Conservation (phyloP, 2,113 vertebrate species). For the Triplophysa dalaica region DNA sequence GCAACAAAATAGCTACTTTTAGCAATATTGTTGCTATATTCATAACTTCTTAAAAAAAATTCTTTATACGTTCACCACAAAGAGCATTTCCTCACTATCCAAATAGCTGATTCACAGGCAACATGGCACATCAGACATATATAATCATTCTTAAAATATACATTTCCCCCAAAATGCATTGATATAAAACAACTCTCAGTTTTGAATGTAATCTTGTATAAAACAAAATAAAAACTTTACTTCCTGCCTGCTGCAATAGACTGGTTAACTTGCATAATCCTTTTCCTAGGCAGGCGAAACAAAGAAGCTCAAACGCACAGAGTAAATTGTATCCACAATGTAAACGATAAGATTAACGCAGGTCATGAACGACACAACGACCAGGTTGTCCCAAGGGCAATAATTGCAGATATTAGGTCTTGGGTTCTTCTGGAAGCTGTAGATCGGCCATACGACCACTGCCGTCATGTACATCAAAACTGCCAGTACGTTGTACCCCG, state of each 20-base stretch:
- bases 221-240: neutral
- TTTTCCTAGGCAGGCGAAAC: slow-evolving; percentile 50
- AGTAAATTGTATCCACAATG: slow-evolving; percentile 80
- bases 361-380: slow-evolving; percentile 79
- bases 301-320: slow-evolving; percentile 77
- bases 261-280: neutral
- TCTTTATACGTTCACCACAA: no score
- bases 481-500: slow-evolving; percentile 75
- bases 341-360: slow-evolving; percentile 82
- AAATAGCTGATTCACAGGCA: no score
- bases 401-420: accelerated
- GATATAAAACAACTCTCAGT: neutral
- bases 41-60: no score
- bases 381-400: slow-evolving; percentile 60
- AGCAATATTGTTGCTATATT: no score
- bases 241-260: neutral
- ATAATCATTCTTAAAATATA: no score
- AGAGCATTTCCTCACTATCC: no score
- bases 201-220: no score
- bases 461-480: slow-evolving; percentile 81
- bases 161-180: neutral
- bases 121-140: no score
- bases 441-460: slow-evolving; percentile 83
- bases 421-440: slow-evolving; percentile 63
- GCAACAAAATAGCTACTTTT: no score